phyloP scores from a whole-genome alignment of 2,888 invertebrate genomes.

The Bellardia bayeri region DNA sequence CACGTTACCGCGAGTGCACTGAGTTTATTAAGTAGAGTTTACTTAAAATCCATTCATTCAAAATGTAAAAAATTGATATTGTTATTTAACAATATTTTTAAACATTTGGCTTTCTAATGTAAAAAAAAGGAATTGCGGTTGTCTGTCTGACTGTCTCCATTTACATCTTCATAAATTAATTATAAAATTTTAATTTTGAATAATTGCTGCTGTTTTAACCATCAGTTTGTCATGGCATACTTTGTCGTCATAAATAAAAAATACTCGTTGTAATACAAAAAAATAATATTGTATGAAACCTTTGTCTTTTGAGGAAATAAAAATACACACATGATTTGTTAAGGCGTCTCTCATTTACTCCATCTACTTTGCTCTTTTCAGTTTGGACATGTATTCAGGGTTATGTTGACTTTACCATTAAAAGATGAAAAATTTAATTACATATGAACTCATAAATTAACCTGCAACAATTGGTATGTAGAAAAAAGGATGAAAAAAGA shows the following conservation, averaged over 20 bases:
- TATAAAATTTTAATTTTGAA: constrained; percentile 74
- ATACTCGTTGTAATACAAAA: not conserved
- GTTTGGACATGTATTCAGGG: constrained; percentile 2
- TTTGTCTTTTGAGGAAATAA: constrained; percentile 34
- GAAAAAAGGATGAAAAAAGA: not conserved
- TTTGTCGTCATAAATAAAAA: constrained; percentile 48
- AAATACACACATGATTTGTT: constrained; percentile 61
- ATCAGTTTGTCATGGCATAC: constrained; percentile 58
- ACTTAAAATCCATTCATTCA: not conserved
- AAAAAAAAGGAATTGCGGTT: constrained; percentile 3
- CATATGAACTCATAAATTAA: constrained; percentile 77
- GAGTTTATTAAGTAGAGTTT: too few species aligned
- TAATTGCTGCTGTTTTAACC: constrained; percentile 68
- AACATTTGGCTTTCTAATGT: not conserved
- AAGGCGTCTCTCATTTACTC: constrained; percentile 28
- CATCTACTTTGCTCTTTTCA: not conserved
- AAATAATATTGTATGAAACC: constrained; percentile 38
- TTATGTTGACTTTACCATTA: constrained; percentile 21
- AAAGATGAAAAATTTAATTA: constrained; percentile 76
- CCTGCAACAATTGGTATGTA: constrained; percentile 65
- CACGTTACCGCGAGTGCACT: too few species aligned
- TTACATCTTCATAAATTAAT: constrained; percentile 70
- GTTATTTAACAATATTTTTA: not conserved
- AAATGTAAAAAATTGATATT: not conserved
- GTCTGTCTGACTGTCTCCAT: not conserved